Evolutionary conservation across 1,140 invertebrate genomes (phyloP), one percentile per base, ranked within the genome.

Genomic region (Rhopalosiphum padi): DNA sequence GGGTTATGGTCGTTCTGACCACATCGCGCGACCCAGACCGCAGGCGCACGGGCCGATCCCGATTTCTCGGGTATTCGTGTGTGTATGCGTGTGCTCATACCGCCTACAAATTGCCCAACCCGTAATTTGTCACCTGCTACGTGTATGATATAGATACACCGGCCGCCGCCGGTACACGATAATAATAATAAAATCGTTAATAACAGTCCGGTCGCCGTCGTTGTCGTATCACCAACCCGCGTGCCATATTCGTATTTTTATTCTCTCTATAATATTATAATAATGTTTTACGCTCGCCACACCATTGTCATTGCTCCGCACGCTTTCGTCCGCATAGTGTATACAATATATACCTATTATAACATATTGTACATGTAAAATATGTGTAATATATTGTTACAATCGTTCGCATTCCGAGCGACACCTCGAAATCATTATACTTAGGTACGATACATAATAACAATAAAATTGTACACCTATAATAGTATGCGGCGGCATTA

Each of bases 131-230:
- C 90, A 91, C 90, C 90, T 91, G 90, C 68, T 51, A 91, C 37
- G 68, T 43, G 37, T n/a, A 77, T n/a, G 60, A 21, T 77, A 77
- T 77, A 83, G 37, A 21, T 85, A n/a, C 11, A 46, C 88, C n/a
- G 25, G 43, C 43, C 43, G 35, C 41, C 22, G 41, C 41, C 41
- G 2, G 60, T 91, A 91, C 53, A n/a, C 23, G 55, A 91, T 83
- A 83, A 83, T 82, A 91, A 91, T 91, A 91, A 91, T 91, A 91
- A 91, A 91, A 91, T 91, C 90, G 90, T 91, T 91, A 91, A 91
- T 91, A 91, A 91, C 68, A 91, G 90, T 91, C 90, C 90, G 68
- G 90, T 89, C 37, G 23, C 43, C 83, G 37, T 25, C 21, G 82
- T 22, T 23, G 55, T 85, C 46, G 37, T 87, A 88, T 35, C 86